Evolutionary conservation across 1,140 invertebrate species (phyloP), one percentile per base, ranked within the genome.

Genomic region (Parasteatoda tepidariorum): DNA sequence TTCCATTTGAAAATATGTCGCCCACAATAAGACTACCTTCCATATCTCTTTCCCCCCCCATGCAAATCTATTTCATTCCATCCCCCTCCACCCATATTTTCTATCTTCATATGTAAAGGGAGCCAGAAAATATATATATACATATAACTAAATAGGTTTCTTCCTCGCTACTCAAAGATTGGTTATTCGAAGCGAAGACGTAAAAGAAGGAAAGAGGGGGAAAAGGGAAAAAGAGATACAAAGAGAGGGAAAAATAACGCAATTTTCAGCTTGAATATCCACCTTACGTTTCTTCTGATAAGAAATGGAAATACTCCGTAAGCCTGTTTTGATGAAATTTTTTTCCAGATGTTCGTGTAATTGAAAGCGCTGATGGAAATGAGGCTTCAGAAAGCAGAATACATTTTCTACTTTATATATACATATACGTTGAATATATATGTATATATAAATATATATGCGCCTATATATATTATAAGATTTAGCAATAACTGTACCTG

Each of bases 181-280:
- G 73, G 73, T 54, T 67, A 74, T 74, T 61, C 71, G 71, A 59
- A 61, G n/a, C 54, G 55, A n/a, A 38, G 38, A n/a, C 5, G 66
- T 15, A 38, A 41, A 18, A 67, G 28, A 22, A 33, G 22, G 4
- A 38, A 22, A n/a, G 9, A 15, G 57, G 57, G 15, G 57, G 57
- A 38, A 22, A 33, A 71, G 41, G 33, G 26, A 34, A 30, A 54
- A 33, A 71, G 41, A 54, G 68, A 48, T 71, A 22, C 57, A 59
- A 7, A 59, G 22, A 66, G 26, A 28, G 76, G 28, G 71, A 82
- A 48, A 66, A 74, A 74, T 73, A 74, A 74, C 68, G 81, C 81
- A 83, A 83, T 83, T 83, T 83, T 83, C 81, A 33, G 61, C 81
- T 74, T 83, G 81, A 83, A 83, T 83, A 83, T 83, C 81, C 81